phyloP scores from a whole-genome alignment of 2,888 invertebrate genomes.

The Lypha dubia region DNA sequence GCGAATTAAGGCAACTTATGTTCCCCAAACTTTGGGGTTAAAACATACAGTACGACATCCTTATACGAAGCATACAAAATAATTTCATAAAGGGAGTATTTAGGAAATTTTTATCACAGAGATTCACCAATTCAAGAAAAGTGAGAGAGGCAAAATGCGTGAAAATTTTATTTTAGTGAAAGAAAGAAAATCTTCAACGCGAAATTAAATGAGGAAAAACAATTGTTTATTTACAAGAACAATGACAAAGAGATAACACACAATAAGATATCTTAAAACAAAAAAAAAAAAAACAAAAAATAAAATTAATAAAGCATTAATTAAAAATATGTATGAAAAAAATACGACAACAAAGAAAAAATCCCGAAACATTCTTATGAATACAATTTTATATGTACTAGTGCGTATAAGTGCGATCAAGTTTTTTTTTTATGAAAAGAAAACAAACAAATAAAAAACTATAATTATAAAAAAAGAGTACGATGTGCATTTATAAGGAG shows the following conservation, averaged over 20 bases:
- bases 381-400: slow-evolving; percentile 15
- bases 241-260: slow-evolving; percentile 46
- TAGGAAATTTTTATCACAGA: slow-evolving; percentile 1
- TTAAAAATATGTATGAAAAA: slow-evolving; percentile 1
- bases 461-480: slow-evolving; percentile 24
- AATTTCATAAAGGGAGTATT: slow-evolving; percentile 10
- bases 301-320: slow-evolving; percentile 26
- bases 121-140: background rate
- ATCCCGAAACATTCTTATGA: background rate
- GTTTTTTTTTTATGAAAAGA: slow-evolving; percentile 6
- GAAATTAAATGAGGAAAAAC: slow-evolving; percentile 30
- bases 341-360: slow-evolving; percentile 23
- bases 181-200: slow-evolving; percentile 17
- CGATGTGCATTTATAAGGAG: background rate
- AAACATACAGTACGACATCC: slow-evolving; percentile 1
- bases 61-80: background rate
- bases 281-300: too few species aligned
- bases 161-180: slow-evolving; percentile 36
- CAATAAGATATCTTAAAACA: slow-evolving; percentile 14
- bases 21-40: background rate
- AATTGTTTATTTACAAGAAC: slow-evolving; percentile 39
- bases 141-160: background rate
- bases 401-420: slow-evolving; percentile 7
- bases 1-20: too few species aligned
- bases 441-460: slow-evolving; percentile 8